phyloP scores from a whole-genome alignment of 2,797 vertebrate species.

The Urosaurus nigricauda region DNA sequence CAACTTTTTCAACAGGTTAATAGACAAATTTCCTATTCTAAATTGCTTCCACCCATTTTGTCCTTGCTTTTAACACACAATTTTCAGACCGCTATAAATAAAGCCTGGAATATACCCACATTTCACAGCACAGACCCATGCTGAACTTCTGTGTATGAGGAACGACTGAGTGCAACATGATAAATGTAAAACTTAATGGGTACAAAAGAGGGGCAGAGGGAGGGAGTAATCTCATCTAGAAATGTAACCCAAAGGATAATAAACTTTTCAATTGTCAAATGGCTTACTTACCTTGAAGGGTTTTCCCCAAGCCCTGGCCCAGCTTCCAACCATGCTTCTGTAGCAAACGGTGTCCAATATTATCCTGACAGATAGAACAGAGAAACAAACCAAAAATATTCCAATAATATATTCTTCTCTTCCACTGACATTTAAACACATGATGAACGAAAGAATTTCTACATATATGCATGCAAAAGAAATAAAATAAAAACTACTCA shows the following conservation, averaged over 20 bases:
- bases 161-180: slow-evolving; percentile 52
- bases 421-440: slow-evolving; percentile 81
- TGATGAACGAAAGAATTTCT: slow-evolving; percentile 86
- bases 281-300: slow-evolving; percentile 95
- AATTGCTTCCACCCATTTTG: slow-evolving; percentile 8
- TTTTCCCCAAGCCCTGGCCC: slow-evolving; percentile 98
- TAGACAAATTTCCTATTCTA: slow-evolving; percentile 39
- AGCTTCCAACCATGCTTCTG: slow-evolving; percentile 99
- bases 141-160: slow-evolving; percentile 22
- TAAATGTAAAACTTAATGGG: slow-evolving; percentile 57
- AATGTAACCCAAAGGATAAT: slow-evolving; percentile 56
- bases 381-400: slow-evolving; percentile 99
- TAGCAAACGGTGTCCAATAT: slow-evolving; percentile 99
- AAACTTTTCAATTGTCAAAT: slow-evolving; percentile 50
- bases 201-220: slow-evolving; percentile 44
- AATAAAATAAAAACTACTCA: slow-evolving; percentile 78
- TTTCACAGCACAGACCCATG: slow-evolving; percentile 11
- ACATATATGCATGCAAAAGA: slow-evolving; percentile 88
- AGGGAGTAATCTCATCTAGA: slow-evolving; percentile 69
- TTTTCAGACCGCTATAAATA: slow-evolving; percentile 18
- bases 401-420: slow-evolving; percentile 99
- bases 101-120: slow-evolving; percentile 5
- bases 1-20: background rate
- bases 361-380: slow-evolving; percentile 98
- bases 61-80: background rate